A percentile compares a stretch with the other conserved stretches of the same genome.
phyloP scores from a whole-genome alignment of 2,888 invertebrate genomes.

The Eretmocerus hayati region DNA sequence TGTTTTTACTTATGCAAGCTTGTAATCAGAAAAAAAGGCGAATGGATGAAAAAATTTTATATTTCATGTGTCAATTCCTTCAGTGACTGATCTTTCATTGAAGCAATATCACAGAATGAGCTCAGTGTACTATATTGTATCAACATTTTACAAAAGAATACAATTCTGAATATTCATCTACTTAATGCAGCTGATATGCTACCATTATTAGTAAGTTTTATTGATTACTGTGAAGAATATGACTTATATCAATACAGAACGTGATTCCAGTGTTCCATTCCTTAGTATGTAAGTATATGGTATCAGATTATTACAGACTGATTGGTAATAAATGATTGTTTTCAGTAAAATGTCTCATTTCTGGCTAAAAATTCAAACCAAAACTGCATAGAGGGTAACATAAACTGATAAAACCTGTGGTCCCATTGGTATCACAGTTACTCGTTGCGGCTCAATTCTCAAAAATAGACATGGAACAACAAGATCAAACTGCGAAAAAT shows the following conservation, averaged over 20 bases:
- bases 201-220: too few relatives aligned
- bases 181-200: too few relatives aligned
- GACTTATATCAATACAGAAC: conserved; percentile 5
- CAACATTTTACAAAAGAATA: conserved; percentile 5
- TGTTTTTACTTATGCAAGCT: too few relatives aligned
- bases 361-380: neutral
- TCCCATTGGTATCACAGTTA: too few relatives aligned
- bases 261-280: conserved; percentile 21
- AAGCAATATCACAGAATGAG: conserved; percentile 9
- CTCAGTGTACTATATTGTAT: conserved; percentile 15
- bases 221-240: too few relatives aligned
- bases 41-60: conserved; percentile 7
- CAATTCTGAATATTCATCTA: conserved; percentile 7
- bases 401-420: too few relatives aligned
- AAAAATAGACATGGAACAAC: too few relatives aligned
- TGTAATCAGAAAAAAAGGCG: too few relatives aligned
- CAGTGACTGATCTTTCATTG: conserved; percentile 13
- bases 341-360: conserved; percentile 11
- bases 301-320: conserved; percentile 16
- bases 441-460: too few relatives aligned
- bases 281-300: conserved; percentile 18
- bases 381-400: too few relatives aligned
- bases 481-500: too few relatives aligned
- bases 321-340: conserved; percentile 23
- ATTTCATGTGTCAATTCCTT: conserved; percentile 17